Base-by-base conservation (phyloP, 2,888 invertebrate species). In the Eristalis intricaria region DNA sequence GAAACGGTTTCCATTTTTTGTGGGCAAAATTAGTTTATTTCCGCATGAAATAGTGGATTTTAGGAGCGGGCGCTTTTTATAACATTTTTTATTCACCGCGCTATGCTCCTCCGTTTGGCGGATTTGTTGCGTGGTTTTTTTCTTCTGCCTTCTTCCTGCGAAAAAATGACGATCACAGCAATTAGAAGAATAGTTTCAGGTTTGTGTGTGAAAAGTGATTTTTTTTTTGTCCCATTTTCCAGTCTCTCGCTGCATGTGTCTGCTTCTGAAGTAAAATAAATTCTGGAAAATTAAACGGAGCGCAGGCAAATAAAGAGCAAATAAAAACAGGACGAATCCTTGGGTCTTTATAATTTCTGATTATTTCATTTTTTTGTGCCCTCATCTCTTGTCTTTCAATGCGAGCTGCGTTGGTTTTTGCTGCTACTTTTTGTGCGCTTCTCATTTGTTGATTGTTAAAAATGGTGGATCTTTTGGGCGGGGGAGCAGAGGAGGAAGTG, bases 21-120 rank as follows among this genome's bases (percentile, higher is more conserved):
- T 15, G 38, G 60, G 71, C 74, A 78, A 79, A 83, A 86, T 83
- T 86, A 86, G 86, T 86, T 86, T 86, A 86, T 83, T 86, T 86
- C 86, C 86, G 86, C 86, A 83, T 79, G 86, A 86, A 83, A 74
- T 78, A 38, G 74, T 71, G 56, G 61, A 83, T 79, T 86, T 83
- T 83, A 86, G 83, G 74, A 75, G 32, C 22, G 22, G 63, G 75
- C 78, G 66, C 82, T 60, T 71, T 56, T 22, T 56, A 15, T 35
- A 32, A 11, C 35, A n/a, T 15, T 61, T 61, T 65, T 68, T 74
- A 66, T 81, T 68, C 61, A 65, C 61, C 73, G 70, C 38, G 50
- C 69, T 23, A 32, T 23, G 73, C 60, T 82, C 22, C 66, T 56
- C 19, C 77, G 65, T 81, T 70, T 71, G 35, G 65, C 40, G 22